Conservation (phyloP, 2,797 vertebrate species). For the Sebastolobus altivelis region DNA sequence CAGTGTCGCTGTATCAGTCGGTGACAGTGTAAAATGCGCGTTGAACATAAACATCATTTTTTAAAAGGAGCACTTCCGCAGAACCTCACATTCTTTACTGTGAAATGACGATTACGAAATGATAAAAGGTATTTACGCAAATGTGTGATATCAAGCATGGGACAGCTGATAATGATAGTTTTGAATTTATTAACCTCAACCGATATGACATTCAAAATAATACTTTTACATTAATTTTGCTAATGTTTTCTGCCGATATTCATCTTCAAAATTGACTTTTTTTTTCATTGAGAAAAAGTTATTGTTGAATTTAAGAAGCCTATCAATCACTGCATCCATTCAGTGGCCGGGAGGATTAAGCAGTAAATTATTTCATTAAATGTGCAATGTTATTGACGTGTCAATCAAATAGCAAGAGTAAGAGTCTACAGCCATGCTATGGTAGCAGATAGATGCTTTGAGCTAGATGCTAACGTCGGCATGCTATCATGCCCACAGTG, state of each 20-base stretch:
- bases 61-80: not conserved
- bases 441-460: no score
- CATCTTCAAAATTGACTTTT: not conserved
- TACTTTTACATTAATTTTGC: not conserved
- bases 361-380: not conserved
- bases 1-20: not conserved
- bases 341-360: fast-evolving
- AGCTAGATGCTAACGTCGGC: no score
- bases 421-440: not conserved
- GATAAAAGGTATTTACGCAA: not conserved
- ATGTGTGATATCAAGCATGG: constrained; percentile 6
- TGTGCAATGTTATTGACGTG: not conserved
- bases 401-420: not conserved
- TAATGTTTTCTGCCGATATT: not conserved
- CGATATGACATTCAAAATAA: not conserved
- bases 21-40: not conserved
- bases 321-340: not conserved
- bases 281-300: not conserved
- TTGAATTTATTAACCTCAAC: not conserved
- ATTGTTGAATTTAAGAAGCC: not conserved
- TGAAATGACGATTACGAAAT: not conserved
- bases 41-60: not conserved
- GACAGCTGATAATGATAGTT: constrained; percentile 6
- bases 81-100: not conserved
- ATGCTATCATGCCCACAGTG: no score